Base-by-base conservation (phyloP, 2,113 vertebrate species). In the Columba janthina region DNA sequence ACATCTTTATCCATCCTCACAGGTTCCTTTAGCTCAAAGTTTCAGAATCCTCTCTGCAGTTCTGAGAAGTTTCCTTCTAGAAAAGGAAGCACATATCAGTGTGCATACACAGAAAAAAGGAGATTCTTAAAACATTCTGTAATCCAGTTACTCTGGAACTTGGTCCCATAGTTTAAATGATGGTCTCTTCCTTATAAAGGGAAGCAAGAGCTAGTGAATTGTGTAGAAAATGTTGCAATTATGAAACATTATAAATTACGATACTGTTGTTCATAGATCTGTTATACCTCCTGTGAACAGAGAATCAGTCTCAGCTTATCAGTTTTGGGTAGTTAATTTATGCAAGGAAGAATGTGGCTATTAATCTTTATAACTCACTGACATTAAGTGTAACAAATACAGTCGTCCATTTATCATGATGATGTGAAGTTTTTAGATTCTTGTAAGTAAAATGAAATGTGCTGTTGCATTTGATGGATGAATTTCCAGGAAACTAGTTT, bases 351-450 rank as follows among this genome's bases (percentile, higher is more conserved):
- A 92, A 77, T 50, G 46, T 73, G n/a, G 24, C 7, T 90, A 88
- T 96, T 94, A 90, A 90, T 95, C 72, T 88, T 95, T 92, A 73
- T 83, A 83, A 84, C 34, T 22, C 20, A 38, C 28, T 77, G 67
- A 69, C 25, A 53, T 38, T 22, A 73, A 58, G 38, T 82, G 82
- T 69, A 60, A 90, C 86, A 91, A 87, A 66, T 57, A 62, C 20
- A 66, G 57, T 46, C 38, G 67, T 71, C 42, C 51, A 58, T 89
- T 93, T 88, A 56, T 89, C 73, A 67, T 51, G 28, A 61, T 32
- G 29, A 12, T 85, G 25, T 67, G 61, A 93, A 57, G 53, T 25
- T 57, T 87, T 9, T 62, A 67, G 53, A 64, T 71, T 93, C 48
- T 38, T 78, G 15, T 18, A 48, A 71, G 13, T 60, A 67, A 85